Conservation (phyloP, 2,797 vertebrate species). For the Tachyglossus aculeatus region DNA sequence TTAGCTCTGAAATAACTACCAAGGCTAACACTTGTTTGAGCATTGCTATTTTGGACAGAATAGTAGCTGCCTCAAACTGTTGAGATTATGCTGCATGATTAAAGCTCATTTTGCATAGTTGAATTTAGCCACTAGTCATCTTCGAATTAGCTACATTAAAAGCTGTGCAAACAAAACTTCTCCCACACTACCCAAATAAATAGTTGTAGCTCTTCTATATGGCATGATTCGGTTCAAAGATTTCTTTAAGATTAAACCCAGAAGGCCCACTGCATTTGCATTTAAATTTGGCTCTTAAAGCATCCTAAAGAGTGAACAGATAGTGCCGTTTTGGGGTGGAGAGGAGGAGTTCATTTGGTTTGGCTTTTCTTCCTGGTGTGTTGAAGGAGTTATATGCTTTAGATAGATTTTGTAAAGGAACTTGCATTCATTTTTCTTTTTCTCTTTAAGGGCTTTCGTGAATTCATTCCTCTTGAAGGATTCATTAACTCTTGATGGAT, state of each 20-base stretch:
- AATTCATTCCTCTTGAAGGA: too few relatives aligned
- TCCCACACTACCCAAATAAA: neutral
- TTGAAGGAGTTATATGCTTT: too few relatives aligned
- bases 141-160: neutral
- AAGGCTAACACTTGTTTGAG: neutral
- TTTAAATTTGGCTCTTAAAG: neutral
- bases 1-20: neutral
- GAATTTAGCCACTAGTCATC: neutral
- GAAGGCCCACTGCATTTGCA: neutral
- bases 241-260: neutral
- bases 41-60: neutral
- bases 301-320: too few relatives aligned
- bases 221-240: neutral
- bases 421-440: too few relatives aligned
- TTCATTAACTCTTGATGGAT: too few relatives aligned
- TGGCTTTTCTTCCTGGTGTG: too few relatives aligned
- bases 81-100: neutral
- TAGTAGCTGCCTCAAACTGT: neutral
- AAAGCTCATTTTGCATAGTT: neutral
- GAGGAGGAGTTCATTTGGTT: too few relatives aligned
- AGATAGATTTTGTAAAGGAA: too few relatives aligned
- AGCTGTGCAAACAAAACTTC: neutral
- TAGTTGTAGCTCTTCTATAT: neutral
- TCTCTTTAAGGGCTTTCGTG: too few relatives aligned
- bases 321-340: too few relatives aligned